Evolutionary conservation across 2,888 invertebrate genomes (phyloP), one percentile per base, ranked within the genome.

Genomic region (Synanthedon tipuliformis): DNA sequence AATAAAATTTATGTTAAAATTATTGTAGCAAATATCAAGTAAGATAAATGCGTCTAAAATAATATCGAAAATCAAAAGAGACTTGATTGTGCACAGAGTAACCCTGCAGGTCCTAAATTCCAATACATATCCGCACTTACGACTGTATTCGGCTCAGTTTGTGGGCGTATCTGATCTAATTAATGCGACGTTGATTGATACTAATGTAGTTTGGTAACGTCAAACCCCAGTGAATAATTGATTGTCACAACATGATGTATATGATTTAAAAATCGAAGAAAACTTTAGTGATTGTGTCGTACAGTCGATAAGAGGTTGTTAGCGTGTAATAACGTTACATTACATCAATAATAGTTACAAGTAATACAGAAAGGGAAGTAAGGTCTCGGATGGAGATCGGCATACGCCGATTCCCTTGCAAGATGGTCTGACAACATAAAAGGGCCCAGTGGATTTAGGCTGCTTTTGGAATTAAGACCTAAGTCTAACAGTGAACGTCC

Each of bases 81-180:
- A 13, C 45, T 10, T 18, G 45, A 45, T 51, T 41, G 23, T 3
- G 16, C 41, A 41, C 45, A 45, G 45, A 51, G 51, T 45, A 53
- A 54, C 49, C 52, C 18, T 40, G 53, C 50, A 55, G 51, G 54
- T 54, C 50, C 55, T 50, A 54, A 57, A 57, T 56, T 53, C 55
- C 55, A 41, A 49, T 55, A 51, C 50, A 56, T 54, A 58, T 55
- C 55, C 49, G 53, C 56, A 59, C 55, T 59, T 57, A 57, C 51
- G 56, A 55, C 52, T 57, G 57, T 57, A 58, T 56, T 58, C 53
- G 49, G 55, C 49, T 54, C 55, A 34, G 10, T 34, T 34, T 60
- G 82, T 84, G 69, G 83, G 81, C 73, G 83, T 85, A 84, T 82
- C 83, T 74, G 82, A 81, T 86, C 83, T 83, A 85, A 85, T 85